Evolutionary conservation across 2,888 invertebrate genomes (phyloP).

Genomic region (Neria commutata): DNA sequence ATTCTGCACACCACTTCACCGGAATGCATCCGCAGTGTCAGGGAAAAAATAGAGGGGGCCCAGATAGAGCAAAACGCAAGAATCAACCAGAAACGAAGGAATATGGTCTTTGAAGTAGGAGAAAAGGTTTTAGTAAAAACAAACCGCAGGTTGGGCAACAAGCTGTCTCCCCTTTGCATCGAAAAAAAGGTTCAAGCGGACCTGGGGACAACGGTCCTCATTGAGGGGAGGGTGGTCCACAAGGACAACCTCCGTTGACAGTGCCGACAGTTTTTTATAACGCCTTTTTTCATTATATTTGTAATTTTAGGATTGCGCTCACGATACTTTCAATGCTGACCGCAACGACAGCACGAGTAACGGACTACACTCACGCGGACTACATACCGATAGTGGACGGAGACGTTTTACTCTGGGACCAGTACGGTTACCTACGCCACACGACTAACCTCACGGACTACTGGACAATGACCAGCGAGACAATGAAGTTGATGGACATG

Average conservation of each 20-base stretch:
- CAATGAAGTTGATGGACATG: constrained; percentile 3
- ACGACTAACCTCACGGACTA: constrained; percentile 14
- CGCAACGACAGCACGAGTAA: constrained; percentile 11
- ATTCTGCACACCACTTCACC: neutral
- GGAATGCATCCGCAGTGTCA: neutral
- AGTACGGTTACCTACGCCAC: constrained; percentile 6
- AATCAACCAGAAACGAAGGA: neutral
- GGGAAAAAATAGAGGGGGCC: neutral
- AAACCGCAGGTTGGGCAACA: constrained; percentile 1
- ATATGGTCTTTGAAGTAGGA: neutral
- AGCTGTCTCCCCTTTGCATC: neutral
- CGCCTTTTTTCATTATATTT: neutral
- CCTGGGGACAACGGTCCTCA: constrained; percentile 1
- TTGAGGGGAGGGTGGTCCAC: neutral
- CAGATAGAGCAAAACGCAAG: neutral
- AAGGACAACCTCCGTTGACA: neutral
- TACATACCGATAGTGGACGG: constrained; percentile 13
- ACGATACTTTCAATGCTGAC: neutral
- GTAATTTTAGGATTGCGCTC: constrained; percentile 2
- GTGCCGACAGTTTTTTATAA: constrained; percentile 1
- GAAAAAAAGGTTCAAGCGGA: constrained; percentile 2
- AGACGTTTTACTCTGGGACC: constrained; percentile 7
- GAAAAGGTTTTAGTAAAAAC: neutral
- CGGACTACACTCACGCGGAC: constrained; percentile 9
- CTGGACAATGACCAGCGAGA: constrained; percentile 13